Conservation (phyloP, 2,113 vertebrate genomes). For the Tylochromis polylepis region DNA sequence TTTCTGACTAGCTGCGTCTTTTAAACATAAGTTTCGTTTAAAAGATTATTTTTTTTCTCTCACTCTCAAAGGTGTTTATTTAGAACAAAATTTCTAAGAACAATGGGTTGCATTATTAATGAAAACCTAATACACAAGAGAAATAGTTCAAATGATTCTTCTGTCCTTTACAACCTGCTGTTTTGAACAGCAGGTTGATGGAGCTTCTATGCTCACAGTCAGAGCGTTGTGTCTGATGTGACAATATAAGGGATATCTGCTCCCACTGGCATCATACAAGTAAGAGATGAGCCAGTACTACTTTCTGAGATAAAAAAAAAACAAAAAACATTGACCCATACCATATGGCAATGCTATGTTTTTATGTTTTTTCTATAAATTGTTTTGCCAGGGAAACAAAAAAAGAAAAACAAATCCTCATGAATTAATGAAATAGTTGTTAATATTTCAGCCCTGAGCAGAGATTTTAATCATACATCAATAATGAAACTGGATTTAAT, state of each 20-base stretch:
- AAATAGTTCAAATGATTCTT: neutral
- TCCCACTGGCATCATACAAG: neutral
- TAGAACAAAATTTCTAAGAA: neutral
- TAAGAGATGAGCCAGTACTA: neutral
- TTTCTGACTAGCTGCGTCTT: neutral
- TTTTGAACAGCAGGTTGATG: neutral
- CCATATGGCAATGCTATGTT: neutral
- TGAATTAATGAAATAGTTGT: neutral
- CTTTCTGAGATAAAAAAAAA: neutral
- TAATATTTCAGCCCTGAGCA: neutral
- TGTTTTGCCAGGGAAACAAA: neutral
- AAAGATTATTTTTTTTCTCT: too few relatives aligned
- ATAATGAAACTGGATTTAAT: neutral
- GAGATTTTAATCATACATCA: accelerated
- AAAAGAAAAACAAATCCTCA: too few relatives aligned
- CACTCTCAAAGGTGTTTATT: accelerated
- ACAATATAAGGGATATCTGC: neutral
- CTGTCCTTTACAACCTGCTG: neutral
- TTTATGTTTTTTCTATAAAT: neutral
- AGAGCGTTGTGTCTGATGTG: neutral
- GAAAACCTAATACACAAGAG: neutral
- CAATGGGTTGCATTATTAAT: neutral
- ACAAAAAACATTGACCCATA: neutral
- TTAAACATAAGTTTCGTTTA: too few relatives aligned
- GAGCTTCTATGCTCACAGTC: neutral